Evolutionary conservation across 2,888 invertebrate genomes (phyloP).

Genomic region (Aproaerema taeniolella): DNA sequence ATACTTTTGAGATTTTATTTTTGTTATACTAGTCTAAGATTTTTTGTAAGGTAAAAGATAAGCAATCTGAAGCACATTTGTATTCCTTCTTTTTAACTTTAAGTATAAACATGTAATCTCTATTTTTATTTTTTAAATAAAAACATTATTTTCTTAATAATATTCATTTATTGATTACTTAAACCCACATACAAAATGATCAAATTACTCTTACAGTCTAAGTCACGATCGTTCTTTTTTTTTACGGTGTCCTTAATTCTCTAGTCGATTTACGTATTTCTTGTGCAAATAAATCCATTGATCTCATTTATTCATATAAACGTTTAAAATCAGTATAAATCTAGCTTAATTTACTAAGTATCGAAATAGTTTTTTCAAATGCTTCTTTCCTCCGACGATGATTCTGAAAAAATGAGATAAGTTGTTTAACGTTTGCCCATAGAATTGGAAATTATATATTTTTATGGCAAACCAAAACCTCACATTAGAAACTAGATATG

Average conservation of each 20-base stretch:
- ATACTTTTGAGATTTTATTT: background rate
- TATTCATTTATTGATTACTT: constrained; percentile 34
- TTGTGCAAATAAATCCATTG: constrained; percentile 20
- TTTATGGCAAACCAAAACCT: too few species aligned
- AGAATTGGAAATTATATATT: too few species aligned
- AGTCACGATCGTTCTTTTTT: constrained; percentile 14
- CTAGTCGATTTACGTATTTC: constrained; percentile 23
- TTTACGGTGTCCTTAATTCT: constrained; percentile 8
- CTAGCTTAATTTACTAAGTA: constrained; percentile 5
- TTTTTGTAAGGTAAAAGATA: constrained; percentile 4
- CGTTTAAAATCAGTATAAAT: background rate
- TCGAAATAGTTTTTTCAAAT: too few species aligned
- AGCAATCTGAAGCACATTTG: too few species aligned
- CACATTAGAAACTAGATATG: too few species aligned
- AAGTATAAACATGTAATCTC: too few species aligned
- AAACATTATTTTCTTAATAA: constrained; percentile 24
- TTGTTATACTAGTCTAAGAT: background rate
- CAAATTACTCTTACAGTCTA: constrained; percentile 27
- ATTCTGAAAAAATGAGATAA: too few species aligned
- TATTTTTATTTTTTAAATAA: constrained; percentile 24
- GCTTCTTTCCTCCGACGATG: too few species aligned
- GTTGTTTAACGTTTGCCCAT: too few species aligned
- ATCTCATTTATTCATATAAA: too few species aligned
- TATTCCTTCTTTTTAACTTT: too few species aligned
- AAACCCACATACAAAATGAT: constrained; percentile 40